Percentiles rank a stretch among this genome's conserved stretches.
Evolutionary conservation across 1,140 invertebrate species (phyloP).

Genomic region (Latrodectus geometricus): DNA sequence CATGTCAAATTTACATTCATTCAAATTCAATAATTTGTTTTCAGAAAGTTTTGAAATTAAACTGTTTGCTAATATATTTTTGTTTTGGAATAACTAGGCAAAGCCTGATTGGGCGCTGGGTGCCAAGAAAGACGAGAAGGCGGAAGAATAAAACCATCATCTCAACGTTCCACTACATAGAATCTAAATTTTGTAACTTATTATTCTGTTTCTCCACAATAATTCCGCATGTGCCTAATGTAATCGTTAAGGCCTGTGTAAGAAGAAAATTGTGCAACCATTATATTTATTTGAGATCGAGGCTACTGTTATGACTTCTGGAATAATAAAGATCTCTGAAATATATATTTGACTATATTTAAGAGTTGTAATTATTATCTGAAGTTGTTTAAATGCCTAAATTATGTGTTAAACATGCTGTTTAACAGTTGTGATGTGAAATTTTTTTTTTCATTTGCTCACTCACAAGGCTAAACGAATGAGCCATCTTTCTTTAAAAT

Average conservation of each 20-base stretch:
- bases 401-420: neutral
- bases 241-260: too few relatives aligned
- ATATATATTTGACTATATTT: neutral
- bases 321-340: too few relatives aligned
- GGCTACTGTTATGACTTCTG: too few relatives aligned
- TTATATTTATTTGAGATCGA: too few relatives aligned
- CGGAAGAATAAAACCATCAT: conserved; percentile 43
- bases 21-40: too few relatives aligned
- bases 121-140: conserved; percentile 52
- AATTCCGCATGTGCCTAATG: too few relatives aligned
- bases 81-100: conserved; percentile 8
- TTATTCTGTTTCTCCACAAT: neutral
- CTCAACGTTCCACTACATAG: conserved; percentile 53
- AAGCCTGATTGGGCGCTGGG: conserved; percentile 61
- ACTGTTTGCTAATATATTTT: neutral
- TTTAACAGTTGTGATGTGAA: conserved; percentile 16
- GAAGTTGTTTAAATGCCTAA: neutral
- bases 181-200: neutral
- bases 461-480: conserved; percentile 22
- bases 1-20: too few relatives aligned
- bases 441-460: conserved; percentile 5
- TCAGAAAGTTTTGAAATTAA: too few relatives aligned
- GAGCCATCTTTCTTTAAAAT: conserved; percentile 29
- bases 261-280: too few relatives aligned
- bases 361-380: neutral